Percentiles rank a stretch among this genome's conserved stretches.
Evolutionary conservation across 2,797 vertebrate species (phyloP).

Genomic region (Hydrophis major): DNA sequence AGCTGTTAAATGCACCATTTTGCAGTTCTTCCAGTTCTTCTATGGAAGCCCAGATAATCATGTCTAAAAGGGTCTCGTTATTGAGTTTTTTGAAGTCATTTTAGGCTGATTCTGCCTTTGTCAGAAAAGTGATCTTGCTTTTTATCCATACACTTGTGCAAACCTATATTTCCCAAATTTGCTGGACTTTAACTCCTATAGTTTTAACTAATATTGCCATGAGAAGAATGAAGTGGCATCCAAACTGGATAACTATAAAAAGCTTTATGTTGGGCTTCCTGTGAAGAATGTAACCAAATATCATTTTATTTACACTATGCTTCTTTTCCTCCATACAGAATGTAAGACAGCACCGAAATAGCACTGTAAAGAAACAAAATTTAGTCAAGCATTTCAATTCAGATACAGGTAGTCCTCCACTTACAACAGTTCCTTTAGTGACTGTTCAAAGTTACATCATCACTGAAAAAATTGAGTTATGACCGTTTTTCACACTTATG

Average conservation of each 20-base stretch:
- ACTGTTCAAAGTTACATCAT: no score
- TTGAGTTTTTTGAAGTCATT: neutral
- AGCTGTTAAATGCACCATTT: neutral
- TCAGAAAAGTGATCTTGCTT: neutral
- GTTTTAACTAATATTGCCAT: neutral
- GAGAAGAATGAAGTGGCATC: neutral
- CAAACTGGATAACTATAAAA: neutral
- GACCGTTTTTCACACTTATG: no score
- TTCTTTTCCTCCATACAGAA: neutral
- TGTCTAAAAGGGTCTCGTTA: neutral
- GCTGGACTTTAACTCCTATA: neutral
- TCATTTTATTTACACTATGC: neutral
- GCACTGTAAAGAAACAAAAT: neutral
- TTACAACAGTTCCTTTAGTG: no score
- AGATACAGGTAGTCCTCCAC: neutral
- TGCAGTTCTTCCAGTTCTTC: neutral
- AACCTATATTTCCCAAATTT: neutral
- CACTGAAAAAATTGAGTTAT: no score
- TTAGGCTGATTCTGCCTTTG: neutral
- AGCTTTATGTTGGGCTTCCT: neutral
- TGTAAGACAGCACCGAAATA: neutral
- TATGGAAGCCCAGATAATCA: neutral
- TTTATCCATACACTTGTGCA: neutral
- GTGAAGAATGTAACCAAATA: neutral
- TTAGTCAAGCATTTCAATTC: neutral